Conservation (phyloP, 2,888 invertebrate species). For the Pristionchus exspectatus region DNA sequence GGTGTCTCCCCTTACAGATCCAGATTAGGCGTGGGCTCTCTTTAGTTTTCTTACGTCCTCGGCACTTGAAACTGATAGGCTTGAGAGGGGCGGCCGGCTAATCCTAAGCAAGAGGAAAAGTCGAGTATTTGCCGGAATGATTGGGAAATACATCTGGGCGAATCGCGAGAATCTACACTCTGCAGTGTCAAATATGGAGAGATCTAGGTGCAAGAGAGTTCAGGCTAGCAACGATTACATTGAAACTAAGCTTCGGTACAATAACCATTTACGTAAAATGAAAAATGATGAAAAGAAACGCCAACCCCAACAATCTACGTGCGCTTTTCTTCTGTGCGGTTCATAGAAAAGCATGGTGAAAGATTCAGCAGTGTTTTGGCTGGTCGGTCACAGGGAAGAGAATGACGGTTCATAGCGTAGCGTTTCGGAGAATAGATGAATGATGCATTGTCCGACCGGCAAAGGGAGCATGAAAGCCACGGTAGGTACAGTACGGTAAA, state of each 20-base stretch:
- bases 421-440: not conserved
- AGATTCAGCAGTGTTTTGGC: conserved; percentile 33
- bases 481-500: not conserved
- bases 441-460: not conserved
- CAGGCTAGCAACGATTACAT: too few species aligned
- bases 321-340: not conserved
- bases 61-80: not conserved
- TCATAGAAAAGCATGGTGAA: not conserved
- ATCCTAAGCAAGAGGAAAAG: not conserved
- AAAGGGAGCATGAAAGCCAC: not conserved
- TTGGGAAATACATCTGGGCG: too few species aligned
- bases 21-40: conserved; percentile 36
- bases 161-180: too few species aligned
- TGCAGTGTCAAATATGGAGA: too few species aligned
- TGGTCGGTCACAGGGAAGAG: not conserved
- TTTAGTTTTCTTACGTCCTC: conserved; percentile 20
- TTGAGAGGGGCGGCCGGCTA: not conserved
- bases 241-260: too few species aligned
- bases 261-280: too few species aligned
- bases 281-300: too few species aligned
- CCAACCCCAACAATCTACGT: not conserved
- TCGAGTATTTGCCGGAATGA: not conserved
- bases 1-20: conserved; percentile 36
- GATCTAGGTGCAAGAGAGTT: too few species aligned
- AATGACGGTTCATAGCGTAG: not conserved